Conservation (phyloP, 1,140 invertebrate genomes). For the Macrosteles quadrilineatus region DNA sequence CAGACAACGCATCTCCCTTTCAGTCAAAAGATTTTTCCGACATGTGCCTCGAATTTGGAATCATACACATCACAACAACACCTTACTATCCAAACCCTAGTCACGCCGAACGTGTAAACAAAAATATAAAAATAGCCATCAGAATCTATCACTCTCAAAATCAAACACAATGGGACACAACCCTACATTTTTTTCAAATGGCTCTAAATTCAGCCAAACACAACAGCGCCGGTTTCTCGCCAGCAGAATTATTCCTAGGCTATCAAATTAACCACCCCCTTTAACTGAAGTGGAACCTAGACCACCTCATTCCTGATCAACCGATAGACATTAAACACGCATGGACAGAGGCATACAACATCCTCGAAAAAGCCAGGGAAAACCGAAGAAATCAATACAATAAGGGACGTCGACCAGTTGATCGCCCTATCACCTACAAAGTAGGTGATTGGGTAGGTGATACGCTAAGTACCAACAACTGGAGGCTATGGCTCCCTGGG, state of each 20-base stretch:
- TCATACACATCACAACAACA: neutral
- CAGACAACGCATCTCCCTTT: neutral
- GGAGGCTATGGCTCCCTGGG: too few relatives aligned
- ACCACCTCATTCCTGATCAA: neutral
- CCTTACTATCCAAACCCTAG: constrained; percentile 6
- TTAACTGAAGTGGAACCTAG: neutral
- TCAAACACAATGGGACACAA: neutral
- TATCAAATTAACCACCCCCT: neutral
- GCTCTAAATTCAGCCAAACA: neutral
- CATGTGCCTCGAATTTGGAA: constrained; percentile 11
- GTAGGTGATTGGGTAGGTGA: constrained; percentile 16
- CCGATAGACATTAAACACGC: neutral
- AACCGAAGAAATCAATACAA: neutral
- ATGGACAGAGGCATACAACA: neutral
- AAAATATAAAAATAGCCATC: constrained; percentile 15
- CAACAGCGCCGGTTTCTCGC: neutral
- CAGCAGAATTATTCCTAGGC: constrained; percentile 2
- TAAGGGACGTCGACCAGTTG: neutral
- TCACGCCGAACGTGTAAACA: constrained; percentile 15
- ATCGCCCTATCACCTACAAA: too few relatives aligned
- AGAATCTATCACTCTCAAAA: neutral
- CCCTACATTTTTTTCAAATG: constrained; percentile 18
- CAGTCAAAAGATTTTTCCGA: neutral
- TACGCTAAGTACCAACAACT: too few relatives aligned
- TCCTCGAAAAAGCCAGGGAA: neutral